Base-by-base conservation (phyloP, 1,140 invertebrate genomes). In the Pachypsylla venusta region DNA sequence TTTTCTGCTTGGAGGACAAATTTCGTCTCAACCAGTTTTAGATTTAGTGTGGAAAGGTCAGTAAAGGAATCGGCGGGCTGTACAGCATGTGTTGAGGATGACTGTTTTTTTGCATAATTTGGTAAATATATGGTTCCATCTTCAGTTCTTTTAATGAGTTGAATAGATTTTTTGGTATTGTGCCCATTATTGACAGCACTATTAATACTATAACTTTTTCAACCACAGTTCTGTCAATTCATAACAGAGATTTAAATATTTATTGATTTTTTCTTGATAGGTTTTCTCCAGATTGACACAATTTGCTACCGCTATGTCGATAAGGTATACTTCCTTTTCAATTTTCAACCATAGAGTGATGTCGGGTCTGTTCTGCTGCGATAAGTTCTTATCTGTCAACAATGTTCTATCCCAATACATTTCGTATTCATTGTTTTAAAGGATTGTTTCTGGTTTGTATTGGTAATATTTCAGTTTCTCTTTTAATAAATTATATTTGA, bases 371-470 rank as follows among this genome's bases (percentile, higher is more conserved):
- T 53, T 58, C 2, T 7, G 10, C 5, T 7, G 10, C 5, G n/a
- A 5, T 40, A 58, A 5, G 10, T 16, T 24, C 22, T 42, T 40
- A 16, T 58, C 30, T 42, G 57, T 58, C 3, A 22, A 2, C 3
- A 55, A 3, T 24, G 54, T 2, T 7, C 20, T 25, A n/a, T 55
- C 24, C 22, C 54, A 55, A 22, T 55, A 55, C 4, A 55, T 4
- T 55, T 55, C 24, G 20, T 12, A 55, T n/a, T 55, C 16, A 12
- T 27, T 25, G 16, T 55, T 55, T 55, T 55, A 14, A 22, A 55
- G 53, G 12, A 30, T 63, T 61, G 35, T 5, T 40, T 57, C 16
- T 16, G 55, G 55, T 3, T 57, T 30, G 30, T 28, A 57, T 12
- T 26, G 16, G 26, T 26, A 57, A 20, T 57, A 12, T 19, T 22